phyloP scores from a whole-genome alignment of 2,797 vertebrate genomes.

The Paramormyrops hopkinsi region DNA sequence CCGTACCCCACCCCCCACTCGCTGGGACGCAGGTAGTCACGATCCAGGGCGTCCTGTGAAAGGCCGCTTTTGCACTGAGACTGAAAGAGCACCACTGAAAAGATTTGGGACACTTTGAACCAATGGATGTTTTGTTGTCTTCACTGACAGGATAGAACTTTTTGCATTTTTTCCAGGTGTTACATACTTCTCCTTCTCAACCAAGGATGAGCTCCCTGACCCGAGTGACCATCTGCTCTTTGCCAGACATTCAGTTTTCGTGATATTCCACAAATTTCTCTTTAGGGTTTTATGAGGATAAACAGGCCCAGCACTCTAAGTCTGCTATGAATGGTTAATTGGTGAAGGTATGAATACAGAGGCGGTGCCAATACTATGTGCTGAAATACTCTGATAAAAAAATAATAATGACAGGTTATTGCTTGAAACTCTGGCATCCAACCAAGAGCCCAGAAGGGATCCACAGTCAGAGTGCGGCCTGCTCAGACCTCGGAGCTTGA shows the following conservation, averaged over 20 bases:
- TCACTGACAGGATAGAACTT: neutral
- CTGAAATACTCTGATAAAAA: slow-evolving; percentile 42
- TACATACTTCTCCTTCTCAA: neutral
- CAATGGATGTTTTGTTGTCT: neutral
- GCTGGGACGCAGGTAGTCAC: neutral
- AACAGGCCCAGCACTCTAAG: slow-evolving; percentile 40
- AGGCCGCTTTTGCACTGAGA: slow-evolving; percentile 11
- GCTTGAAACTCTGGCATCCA: slow-evolving; percentile 67
- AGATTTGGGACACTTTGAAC: neutral
- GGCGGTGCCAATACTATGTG: slow-evolving; percentile 52
- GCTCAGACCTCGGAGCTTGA: slow-evolving; percentile 35
- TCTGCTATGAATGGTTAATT: slow-evolving; percentile 37
- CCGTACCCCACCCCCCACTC: neutral
- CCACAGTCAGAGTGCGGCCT: slow-evolving; percentile 54
- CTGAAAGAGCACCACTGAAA: slow-evolving; percentile 15
- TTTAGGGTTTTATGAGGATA: neutral
- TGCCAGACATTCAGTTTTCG: neutral
- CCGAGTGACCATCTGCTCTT: neutral
- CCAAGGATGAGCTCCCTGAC: neutral
- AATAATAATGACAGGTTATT: slow-evolving; percentile 65
- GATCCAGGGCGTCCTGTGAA: neutral
- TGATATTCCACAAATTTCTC: neutral
- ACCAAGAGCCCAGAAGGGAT: slow-evolving; percentile 54
- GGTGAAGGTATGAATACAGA: slow-evolving; percentile 46
- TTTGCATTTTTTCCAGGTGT: neutral